Conservation (phyloP, 2,888 invertebrate species). For the Leptinotarsa haldemani region DNA sequence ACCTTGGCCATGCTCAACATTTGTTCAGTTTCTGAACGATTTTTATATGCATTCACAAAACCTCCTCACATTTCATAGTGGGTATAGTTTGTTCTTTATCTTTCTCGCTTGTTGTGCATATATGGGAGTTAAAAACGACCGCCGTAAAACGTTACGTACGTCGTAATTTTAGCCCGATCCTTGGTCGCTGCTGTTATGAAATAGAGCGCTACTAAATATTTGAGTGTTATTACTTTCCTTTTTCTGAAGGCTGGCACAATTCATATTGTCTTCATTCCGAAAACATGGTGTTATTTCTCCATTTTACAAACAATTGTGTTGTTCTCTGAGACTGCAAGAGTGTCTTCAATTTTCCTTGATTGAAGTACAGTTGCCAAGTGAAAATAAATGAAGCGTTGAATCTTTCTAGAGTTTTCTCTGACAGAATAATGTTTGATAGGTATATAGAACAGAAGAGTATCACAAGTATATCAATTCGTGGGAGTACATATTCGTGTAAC, state of each 20-base stretch:
- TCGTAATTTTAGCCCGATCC: constrained; percentile 33
- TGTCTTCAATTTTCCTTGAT: constrained; percentile 14
- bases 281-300: constrained; percentile 11
- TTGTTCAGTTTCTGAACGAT: constrained; percentile 17
- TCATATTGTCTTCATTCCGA: constrained; percentile 29
- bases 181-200: constrained; percentile 42
- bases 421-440: too few species aligned
- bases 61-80: constrained; percentile 39
- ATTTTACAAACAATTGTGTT: constrained; percentile 5
- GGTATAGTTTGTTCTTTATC: constrained; percentile 39
- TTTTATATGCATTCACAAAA: constrained; percentile 39
- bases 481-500: too few species aligned
- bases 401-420: background rate
- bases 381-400: background rate
- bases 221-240: constrained; percentile 44
- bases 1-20: background rate
- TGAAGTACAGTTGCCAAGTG: constrained; percentile 3
- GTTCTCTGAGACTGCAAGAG: constrained; percentile 1
- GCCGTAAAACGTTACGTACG: constrained; percentile 37
- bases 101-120: constrained; percentile 35
- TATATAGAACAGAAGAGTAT: too few species aligned
- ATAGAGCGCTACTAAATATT: constrained; percentile 48
- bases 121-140: constrained; percentile 34
- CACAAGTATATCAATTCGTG: too few species aligned
- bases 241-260: constrained; percentile 29